Evolutionary conservation across 1,140 invertebrate genomes (phyloP).

Genomic region (Tribolium castaneum): DNA sequence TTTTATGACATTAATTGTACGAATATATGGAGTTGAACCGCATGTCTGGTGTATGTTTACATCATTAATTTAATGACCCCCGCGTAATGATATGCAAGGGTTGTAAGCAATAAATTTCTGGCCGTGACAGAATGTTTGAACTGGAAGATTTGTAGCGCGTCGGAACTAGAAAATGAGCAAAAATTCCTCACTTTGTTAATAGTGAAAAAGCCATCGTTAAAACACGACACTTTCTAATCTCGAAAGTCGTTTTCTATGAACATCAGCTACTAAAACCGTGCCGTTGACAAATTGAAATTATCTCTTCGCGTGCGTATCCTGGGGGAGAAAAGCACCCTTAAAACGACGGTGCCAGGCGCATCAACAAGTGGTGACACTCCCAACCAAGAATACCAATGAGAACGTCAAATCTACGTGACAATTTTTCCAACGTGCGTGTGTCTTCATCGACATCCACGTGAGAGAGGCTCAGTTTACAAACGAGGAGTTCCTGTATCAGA

Average conservation of each 20-base stretch:
- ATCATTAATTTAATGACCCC: background rate
- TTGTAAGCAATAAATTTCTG: slow-evolving; percentile 9
- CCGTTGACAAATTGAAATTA: slow-evolving; percentile 4
- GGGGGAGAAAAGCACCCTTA: background rate
- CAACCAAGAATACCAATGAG: slow-evolving; percentile 5
- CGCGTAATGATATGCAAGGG: background rate
- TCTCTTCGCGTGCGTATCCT: slow-evolving; percentile 6
- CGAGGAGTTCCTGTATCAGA: no score
- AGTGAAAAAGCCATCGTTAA: no score
- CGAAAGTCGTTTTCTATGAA: background rate
- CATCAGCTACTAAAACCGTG: background rate
- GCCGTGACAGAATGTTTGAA: background rate
- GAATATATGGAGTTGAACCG: background rate
- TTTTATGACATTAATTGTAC: slow-evolving; percentile 21
- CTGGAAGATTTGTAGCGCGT: slow-evolving; percentile 16
- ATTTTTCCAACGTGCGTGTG: background rate
- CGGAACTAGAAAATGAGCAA: slow-evolving; percentile 43
- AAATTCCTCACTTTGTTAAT: background rate
- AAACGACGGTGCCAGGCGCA: background rate
- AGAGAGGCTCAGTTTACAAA: no score
- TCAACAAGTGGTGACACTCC: slow-evolving; percentile 28
- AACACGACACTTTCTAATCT: slow-evolving; percentile 5
- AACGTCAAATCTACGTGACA: background rate
- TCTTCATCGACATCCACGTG: no score
- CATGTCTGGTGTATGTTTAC: background rate